phyloP scores from a whole-genome alignment of 2,888 invertebrate genomes.

The Antheraea assamensis region DNA sequence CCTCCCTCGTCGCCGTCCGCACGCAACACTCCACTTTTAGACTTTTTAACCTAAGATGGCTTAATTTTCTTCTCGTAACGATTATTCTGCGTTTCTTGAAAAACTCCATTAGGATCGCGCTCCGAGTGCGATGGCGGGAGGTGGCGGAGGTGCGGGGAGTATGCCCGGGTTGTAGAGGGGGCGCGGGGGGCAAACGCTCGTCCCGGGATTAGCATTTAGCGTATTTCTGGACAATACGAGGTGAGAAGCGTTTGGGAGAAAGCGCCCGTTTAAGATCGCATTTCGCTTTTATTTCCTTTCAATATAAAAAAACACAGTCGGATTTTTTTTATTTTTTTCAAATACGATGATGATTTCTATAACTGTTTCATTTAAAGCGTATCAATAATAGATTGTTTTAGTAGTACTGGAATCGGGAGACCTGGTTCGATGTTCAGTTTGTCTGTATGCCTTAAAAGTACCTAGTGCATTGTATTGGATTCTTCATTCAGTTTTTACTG shows the following conservation, averaged over 20 bases:
- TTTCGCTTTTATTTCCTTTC: slow-evolving; percentile 21
- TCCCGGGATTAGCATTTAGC: slow-evolving; percentile 46
- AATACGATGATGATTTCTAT: not conserved
- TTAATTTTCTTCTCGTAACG: slow-evolving; percentile 70
- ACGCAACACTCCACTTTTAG: slow-evolving; percentile 58
- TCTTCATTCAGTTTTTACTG: not conserved
- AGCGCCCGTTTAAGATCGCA: slow-evolving; percentile 23
- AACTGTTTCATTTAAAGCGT: not conserved
- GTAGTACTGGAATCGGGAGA: not conserved
- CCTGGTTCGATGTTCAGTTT: not conserved
- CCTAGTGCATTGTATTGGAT: not conserved
- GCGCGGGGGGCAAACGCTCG: not conserved
- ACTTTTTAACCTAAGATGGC: slow-evolving; percentile 77
- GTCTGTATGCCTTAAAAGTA: not conserved
- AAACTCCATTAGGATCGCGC: slow-evolving; percentile 66
- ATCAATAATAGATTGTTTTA: not conserved
- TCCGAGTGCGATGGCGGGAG: slow-evolving; percentile 23
- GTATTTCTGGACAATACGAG: slow-evolving; percentile 50
- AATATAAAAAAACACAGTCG: not conserved
- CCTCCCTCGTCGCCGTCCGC: slow-evolving; percentile 23
- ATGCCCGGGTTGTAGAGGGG: not conserved
- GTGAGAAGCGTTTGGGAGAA: slow-evolving; percentile 24
- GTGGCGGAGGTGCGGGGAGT: not conserved
- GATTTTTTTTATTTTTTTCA: not conserved
- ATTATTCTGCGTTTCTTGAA: slow-evolving; percentile 64